A percentile compares a stretch with the other conserved stretches of the same genome.
Evolutionary conservation across 1,140 invertebrate species (phyloP).

Genomic region (Hydropsyche tenuis): DNA sequence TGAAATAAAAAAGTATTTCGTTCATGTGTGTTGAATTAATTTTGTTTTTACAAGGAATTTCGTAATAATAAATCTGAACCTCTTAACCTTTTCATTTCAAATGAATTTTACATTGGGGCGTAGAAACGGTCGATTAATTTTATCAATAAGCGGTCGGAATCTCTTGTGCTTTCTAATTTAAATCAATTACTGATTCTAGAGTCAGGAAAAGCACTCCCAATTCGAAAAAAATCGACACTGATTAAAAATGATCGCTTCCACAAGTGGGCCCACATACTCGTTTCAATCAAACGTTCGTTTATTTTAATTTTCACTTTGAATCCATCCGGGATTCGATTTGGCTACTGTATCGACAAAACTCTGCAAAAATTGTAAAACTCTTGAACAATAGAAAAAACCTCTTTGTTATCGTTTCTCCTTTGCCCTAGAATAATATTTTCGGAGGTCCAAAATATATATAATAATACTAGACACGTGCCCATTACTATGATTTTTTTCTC

Average conservation of each 20-base stretch:
- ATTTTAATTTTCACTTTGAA: not conserved
- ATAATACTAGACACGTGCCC: constrained; percentile 32
- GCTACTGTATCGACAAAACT: not conserved
- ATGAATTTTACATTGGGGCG: no score
- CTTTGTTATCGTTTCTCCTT: constrained; percentile 6
- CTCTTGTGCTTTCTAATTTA: constrained; percentile 8
- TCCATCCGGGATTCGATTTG: not conserved
- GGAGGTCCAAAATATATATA: not conserved
- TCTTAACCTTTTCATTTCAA: no score
- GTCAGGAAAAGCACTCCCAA: no score
- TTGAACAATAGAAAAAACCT: constrained; percentile 9
- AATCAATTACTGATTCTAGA: not conserved
- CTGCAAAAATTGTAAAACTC: not conserved
- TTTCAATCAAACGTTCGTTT: not conserved
- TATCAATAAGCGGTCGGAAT: not conserved
- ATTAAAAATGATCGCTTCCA: not conserved
- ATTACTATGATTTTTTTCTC: constrained; percentile 28
- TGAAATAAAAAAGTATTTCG: not conserved
- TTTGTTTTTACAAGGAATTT: no score
- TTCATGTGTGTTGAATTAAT: not conserved
- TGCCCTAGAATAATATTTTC: constrained; percentile 37
- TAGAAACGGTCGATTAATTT: no score
- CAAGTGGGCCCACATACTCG: not conserved
- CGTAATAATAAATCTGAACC: no score
- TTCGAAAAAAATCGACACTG: not conserved